phyloP scores from a whole-genome alignment of 2,797 vertebrate genomes.

The Coregonus suidteri region DNA sequence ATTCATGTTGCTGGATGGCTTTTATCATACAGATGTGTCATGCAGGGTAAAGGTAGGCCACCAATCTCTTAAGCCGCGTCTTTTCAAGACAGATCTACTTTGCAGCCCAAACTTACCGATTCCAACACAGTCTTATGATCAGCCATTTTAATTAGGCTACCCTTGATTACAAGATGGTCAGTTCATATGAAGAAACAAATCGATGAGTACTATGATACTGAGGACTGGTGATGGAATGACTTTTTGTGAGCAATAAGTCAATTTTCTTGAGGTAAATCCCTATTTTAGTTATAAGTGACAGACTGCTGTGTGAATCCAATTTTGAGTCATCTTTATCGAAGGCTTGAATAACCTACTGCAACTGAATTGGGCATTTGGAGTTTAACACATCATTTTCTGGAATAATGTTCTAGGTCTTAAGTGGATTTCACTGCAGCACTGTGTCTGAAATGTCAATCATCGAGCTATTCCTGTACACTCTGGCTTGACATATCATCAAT shows the following conservation, averaged over 20 bases:
- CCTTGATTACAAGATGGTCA: constrained; percentile 18
- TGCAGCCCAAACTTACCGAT: neutral
- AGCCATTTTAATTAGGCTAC: constrained; percentile 7
- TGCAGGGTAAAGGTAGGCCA: neutral
- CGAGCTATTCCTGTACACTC: neutral
- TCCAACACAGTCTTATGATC: constrained; percentile 8
- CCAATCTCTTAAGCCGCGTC: constrained; percentile 13
- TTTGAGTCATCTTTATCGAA: constrained; percentile 27
- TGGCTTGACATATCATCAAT: constrained; percentile 3
- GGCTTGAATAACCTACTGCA: constrained; percentile 31
- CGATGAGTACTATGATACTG: constrained; percentile 21
- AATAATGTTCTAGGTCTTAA: constrained; percentile 27
- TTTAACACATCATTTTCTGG: constrained; percentile 33
- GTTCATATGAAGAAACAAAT: constrained; percentile 28
- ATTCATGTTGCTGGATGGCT: neutral
- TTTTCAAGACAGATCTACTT: constrained; percentile 9
- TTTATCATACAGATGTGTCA: constrained; percentile 5
- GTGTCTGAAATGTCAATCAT: constrained; percentile 29
- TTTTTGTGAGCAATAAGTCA: constrained; percentile 42
- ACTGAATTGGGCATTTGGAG: constrained; percentile 29
- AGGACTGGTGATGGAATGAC: constrained; percentile 39
- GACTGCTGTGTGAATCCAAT: constrained; percentile 28
- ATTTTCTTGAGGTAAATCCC: constrained; percentile 49
- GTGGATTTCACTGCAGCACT: constrained; percentile 29
- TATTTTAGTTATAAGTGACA: constrained; percentile 17